Evolutionary conservation across 1,140 invertebrate species (phyloP).

Genomic region (Drosophila erecta): DNA sequence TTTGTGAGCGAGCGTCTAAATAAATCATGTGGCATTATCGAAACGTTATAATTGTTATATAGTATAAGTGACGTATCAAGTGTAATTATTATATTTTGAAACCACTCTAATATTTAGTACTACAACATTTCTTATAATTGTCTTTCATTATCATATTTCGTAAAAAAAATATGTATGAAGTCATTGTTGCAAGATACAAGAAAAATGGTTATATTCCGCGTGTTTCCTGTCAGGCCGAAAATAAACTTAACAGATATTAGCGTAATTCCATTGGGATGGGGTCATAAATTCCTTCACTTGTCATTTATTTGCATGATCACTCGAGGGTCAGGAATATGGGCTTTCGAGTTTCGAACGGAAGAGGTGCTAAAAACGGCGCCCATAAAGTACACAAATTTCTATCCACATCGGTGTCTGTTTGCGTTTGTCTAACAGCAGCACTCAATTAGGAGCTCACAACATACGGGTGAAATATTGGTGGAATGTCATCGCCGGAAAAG

Average conservation of each 20-base stretch:
- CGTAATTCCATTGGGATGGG: constrained; percentile 12
- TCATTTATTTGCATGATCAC: constrained; percentile 76
- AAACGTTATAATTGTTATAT: not conserved
- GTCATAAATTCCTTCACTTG: constrained; percentile 67
- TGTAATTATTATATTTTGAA: not conserved
- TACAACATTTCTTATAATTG: constrained; percentile 2
- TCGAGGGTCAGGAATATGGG: constrained; percentile 25
- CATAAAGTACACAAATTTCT: constrained; percentile 56
- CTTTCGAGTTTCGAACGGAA: constrained; percentile 8
- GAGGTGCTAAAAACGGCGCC: constrained; percentile 46
- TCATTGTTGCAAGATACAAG: too few species aligned
- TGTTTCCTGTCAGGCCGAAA: not conserved
- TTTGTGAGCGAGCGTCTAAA: constrained; percentile 4
- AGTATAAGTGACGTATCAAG: not conserved
- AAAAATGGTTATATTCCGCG: too few species aligned
- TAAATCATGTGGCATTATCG: constrained; percentile 4
- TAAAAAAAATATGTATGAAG: too few species aligned
- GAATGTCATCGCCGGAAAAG: constrained; percentile 39
- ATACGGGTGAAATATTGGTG: constrained; percentile 33
- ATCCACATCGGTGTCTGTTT: constrained; percentile 50
- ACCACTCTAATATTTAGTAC: not conserved
- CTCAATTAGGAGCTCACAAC: constrained; percentile 70
- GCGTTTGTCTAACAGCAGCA: constrained; percentile 80
- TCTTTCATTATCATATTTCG: not conserved
- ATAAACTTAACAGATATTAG: not conserved